Evolutionary conservation across 2,797 vertebrate species (phyloP).

Genomic region (Gallinago stenura): DNA sequence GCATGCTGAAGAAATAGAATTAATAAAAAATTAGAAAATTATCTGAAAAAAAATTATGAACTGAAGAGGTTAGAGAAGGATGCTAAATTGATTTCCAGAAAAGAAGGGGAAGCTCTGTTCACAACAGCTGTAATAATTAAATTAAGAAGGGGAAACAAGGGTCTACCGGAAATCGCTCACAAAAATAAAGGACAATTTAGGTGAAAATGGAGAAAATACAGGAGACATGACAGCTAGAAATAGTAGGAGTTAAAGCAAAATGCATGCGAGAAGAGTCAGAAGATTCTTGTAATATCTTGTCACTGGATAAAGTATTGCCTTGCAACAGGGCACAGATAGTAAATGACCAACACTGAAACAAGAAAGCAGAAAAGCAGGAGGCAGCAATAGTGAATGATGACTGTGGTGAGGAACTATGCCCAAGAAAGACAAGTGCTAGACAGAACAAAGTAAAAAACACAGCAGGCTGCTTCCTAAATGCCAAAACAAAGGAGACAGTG

Average conservation of each 20-base stretch:
- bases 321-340: background rate
- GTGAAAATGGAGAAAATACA: background rate
- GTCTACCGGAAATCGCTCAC: background rate
- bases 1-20: background rate
- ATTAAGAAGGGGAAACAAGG: background rate
- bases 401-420: background rate
- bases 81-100: background rate
- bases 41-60: background rate
- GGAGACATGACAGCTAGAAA: background rate
- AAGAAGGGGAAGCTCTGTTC: background rate
- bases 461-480: conserved; percentile 1
- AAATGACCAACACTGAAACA: background rate
- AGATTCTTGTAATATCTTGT: background rate
- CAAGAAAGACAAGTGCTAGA: background rate
- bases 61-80: background rate
- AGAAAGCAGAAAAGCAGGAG: background rate
- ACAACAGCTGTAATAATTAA: background rate
- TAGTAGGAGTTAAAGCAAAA: conserved; percentile 2
- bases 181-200: background rate
- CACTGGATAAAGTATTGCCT: conserved; percentile 2
- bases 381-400: background rate
- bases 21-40: background rate
- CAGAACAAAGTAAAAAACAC: background rate
- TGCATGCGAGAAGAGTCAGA: background rate
- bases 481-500: background rate